Evolutionary conservation across 2,888 invertebrate species (phyloP).

Genomic region (Hydroisotoma schaefferi): DNA sequence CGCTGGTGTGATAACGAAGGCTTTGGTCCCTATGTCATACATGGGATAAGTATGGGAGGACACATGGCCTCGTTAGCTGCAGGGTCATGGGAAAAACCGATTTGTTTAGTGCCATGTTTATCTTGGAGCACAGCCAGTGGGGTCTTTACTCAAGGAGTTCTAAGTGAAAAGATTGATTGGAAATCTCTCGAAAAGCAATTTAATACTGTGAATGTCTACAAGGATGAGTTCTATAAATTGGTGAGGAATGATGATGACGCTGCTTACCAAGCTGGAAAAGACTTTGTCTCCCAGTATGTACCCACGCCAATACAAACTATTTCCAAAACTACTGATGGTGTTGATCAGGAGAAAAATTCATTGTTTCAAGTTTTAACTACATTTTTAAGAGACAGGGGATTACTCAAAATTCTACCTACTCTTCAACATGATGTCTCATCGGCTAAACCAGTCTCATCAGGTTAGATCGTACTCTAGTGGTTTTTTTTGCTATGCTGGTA

Average conservation of each 20-base stretch:
- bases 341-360: constrained; percentile 11
- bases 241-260: constrained; percentile 53
- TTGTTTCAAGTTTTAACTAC: constrained; percentile 13
- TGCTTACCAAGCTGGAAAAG: constrained; percentile 35
- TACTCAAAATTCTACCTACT: constrained; percentile 21
- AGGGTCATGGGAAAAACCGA: constrained; percentile 90
- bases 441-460: no score
- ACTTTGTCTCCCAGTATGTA: constrained; percentile 27
- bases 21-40: constrained; percentile 87
- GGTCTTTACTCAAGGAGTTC: constrained; percentile 93
- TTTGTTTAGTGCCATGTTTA: constrained; percentile 89
- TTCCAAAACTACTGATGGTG: neutral
- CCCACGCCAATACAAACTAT: constrained; percentile 2
- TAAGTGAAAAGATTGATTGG: constrained; percentile 95
- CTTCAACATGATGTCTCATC: no score
- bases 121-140: constrained; percentile 97
- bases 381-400: constrained; percentile 25
- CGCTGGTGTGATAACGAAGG: constrained; percentile 92
- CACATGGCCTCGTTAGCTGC: constrained; percentile 99
- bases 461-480: no score
- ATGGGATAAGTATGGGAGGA: constrained; percentile 96
- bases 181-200: constrained; percentile 83
- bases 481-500: no score
- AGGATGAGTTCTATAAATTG: constrained; percentile 81
- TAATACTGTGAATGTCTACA: constrained; percentile 71